Percentiles rank a stretch among this genome's conserved stretches.
Evolutionary conservation across 2,797 vertebrate species (phyloP).

Genomic region (Nothura maculosa): DNA sequence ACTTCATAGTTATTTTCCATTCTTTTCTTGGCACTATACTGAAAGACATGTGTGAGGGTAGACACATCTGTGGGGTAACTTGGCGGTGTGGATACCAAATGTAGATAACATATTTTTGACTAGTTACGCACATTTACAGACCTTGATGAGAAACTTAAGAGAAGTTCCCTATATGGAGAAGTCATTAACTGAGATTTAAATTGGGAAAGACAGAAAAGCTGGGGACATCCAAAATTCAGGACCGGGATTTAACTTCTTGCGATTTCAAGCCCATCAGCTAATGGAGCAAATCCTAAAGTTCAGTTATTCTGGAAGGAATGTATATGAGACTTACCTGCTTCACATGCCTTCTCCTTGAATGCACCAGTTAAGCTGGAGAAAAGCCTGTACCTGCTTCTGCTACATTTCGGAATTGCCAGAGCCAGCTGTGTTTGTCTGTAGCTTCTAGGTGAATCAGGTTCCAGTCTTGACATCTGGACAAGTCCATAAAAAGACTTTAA

Average conservation of each 20-base stretch:
- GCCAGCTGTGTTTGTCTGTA: neutral
- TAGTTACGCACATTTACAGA: slow-evolving; percentile 6
- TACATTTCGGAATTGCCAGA: neutral
- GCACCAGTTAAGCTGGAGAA: neutral
- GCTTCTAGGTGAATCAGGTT: neutral
- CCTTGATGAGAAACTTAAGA: slow-evolving; percentile 12
- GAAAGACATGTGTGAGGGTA: slow-evolving; percentile 31
- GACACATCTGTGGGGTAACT: neutral
- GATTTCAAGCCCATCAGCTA: slow-evolving; percentile 8
- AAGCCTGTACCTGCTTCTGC: neutral
- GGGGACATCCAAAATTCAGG: neutral
- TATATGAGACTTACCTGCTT: neutral
- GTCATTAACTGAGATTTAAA: slow-evolving; percentile 52
- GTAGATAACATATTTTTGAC: slow-evolving; percentile 53
- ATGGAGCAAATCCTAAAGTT: neutral
- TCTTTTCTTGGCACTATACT: slow-evolving; percentile 24
- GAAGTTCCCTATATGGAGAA: slow-evolving; percentile 34
- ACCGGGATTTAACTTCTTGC: neutral
- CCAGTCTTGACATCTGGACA: neutral
- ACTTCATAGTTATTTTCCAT: slow-evolving; percentile 57
- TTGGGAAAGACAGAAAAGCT: slow-evolving; percentile 13
- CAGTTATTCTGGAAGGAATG: neutral
- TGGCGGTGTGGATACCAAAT: neutral
- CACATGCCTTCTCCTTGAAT: neutral
- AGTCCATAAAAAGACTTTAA: neutral